These are phyloP conservation scores for Drymonia ruficornis DNA, from an alignment of 2,888 invertebrate genomes.

Conservation along the genomic window DNA sequence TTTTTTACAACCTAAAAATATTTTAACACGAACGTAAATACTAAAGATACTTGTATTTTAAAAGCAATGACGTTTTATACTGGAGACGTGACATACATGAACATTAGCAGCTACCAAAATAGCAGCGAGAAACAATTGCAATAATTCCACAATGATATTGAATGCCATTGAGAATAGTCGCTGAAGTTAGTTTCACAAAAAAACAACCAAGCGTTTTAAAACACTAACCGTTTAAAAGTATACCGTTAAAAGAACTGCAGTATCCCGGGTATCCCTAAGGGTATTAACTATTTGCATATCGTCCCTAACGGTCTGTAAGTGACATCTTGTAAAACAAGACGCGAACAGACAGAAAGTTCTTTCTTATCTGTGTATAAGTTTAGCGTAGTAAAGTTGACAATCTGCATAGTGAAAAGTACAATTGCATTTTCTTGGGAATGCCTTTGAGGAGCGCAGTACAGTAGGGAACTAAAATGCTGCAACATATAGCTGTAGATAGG, in stretches of 20 bases:
- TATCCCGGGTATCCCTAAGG: conserved; percentile 9
- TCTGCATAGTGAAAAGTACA: not conserved
- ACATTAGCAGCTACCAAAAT: too few species aligned
- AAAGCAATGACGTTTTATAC: too few species aligned
- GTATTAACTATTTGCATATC: conserved; percentile 23
- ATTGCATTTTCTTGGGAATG: not conserved
- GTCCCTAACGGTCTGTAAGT: conserved; percentile 3
- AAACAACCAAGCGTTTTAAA: not conserved
- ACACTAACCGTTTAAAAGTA: not conserved
- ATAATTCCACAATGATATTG: too few species aligned
- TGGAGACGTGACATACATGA: too few species aligned
- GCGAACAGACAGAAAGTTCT: not conserved
- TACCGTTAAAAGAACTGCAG: not conserved
- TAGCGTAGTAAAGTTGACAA: not conserved
- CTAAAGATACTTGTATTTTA: too few species aligned
- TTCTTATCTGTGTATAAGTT: not conserved
- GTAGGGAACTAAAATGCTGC: not conserved
- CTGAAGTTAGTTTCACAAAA: too few species aligned
- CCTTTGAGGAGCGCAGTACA: not conserved
- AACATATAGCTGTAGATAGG: too few species aligned
- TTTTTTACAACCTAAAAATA: too few species aligned
- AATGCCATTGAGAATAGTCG: too few species aligned
- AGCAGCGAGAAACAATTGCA: too few species aligned
- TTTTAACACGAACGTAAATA: too few species aligned
- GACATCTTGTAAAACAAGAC: conserved; percentile 6